phyloP scores from a whole-genome alignment of 2,113 vertebrate species.

The Channa maculata region DNA sequence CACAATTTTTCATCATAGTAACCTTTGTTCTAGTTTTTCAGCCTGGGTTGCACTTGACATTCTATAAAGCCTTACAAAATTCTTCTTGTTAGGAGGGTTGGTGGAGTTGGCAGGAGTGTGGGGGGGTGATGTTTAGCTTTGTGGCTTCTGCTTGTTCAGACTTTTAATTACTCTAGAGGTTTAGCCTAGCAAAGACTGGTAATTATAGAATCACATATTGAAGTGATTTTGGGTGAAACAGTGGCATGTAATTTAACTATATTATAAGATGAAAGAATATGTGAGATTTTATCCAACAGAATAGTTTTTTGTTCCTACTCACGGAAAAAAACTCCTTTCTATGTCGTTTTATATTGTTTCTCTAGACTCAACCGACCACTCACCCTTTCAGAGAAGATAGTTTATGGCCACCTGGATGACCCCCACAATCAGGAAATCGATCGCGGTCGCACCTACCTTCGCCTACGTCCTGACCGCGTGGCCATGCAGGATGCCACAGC shows the following conservation, averaged over 20 bases:
- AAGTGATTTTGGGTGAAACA: background rate
- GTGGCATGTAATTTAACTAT: background rate
- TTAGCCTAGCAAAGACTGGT: conserved; percentile 8
- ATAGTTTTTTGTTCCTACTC: too few relatives aligned
- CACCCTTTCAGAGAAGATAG: conserved; percentile 97
- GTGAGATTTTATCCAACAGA: background rate
- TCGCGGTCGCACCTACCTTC: conserved; percentile 94
- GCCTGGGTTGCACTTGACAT: background rate
- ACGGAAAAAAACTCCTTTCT: too few relatives aligned
- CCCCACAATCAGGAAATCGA: conserved; percentile 91
- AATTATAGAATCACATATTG: background rate
- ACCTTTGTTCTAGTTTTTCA: background rate
- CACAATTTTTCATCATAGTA: conserved; percentile 16
- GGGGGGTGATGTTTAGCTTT: background rate
- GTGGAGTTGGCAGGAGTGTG: too few relatives aligned
- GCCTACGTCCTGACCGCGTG: conserved; percentile 93
- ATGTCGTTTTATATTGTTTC: too few relatives aligned
- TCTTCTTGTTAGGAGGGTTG: background rate
- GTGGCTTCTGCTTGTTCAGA: background rate
- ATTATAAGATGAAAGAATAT: background rate
- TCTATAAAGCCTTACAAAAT: too few relatives aligned
- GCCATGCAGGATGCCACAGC: conserved; percentile 99
- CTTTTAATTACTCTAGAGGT: conserved; percentile 2
- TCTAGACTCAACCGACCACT: conserved; percentile 91
- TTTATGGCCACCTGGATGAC: conserved; percentile 95